Conservation (phyloP, 2,888 invertebrate species). For the Epinotia ramella region DNA sequence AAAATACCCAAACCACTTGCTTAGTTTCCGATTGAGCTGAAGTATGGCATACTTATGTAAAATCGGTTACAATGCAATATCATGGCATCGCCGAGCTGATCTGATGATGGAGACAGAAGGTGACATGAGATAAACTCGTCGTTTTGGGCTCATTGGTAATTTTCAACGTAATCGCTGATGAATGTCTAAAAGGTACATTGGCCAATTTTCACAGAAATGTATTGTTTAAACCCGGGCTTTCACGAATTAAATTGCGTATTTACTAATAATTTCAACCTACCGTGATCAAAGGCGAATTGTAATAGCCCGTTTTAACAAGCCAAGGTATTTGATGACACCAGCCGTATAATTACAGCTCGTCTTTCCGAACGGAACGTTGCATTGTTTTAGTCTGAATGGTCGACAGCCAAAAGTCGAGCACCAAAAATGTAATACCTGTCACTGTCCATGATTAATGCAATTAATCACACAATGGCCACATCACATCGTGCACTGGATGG, state of each 20-base stretch:
- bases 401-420: constrained; percentile 79
- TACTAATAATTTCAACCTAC: not conserved
- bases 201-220: too few species aligned
- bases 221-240: too few species aligned
- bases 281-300: not conserved
- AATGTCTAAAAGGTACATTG: too few species aligned
- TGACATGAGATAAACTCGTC: too few species aligned
- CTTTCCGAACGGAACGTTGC: constrained; percentile 64
- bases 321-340: constrained; percentile 9
- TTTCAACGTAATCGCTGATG: too few species aligned
- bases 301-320: not conserved
- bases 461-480: constrained; percentile 81
- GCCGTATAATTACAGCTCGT: constrained; percentile 32
- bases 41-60: too few species aligned
- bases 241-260: not conserved
- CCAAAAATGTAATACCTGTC: constrained; percentile 86
- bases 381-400: constrained; percentile 74
- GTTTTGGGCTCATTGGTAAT: too few species aligned
- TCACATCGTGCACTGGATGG: constrained; percentile 68
- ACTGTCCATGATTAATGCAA: constrained; percentile 82
- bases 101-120: too few species aligned
- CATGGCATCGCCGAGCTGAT: too few species aligned
- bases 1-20: too few species aligned
- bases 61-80: too few species aligned
- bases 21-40: too few species aligned